A percentile compares a stretch with the other conserved stretches of the same genome.
Conservation (phyloP, 2,888 invertebrate species). For the Auanema freiburgensis region DNA sequence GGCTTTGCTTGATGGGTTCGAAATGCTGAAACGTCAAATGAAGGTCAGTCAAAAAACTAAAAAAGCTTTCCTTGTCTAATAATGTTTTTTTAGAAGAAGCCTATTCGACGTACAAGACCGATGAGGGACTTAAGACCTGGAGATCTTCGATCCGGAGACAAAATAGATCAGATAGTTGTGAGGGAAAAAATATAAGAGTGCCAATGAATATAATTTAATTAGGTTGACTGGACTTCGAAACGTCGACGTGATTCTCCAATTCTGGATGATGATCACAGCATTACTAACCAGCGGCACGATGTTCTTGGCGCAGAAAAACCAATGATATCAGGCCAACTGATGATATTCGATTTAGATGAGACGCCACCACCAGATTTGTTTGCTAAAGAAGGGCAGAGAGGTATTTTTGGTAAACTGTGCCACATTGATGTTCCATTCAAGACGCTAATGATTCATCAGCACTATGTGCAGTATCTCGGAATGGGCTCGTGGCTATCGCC, state of each 20-base stretch:
- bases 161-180: conserved; percentile 46
- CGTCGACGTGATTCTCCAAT: conserved; percentile 46
- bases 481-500: conserved; percentile 43
- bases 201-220: background rate
- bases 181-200: background rate
- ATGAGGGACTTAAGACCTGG: conserved; percentile 18
- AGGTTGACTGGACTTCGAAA: conserved; percentile 57
- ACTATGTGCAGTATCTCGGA: conserved; percentile 45
- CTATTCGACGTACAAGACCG: background rate
- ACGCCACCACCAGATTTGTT: conserved; percentile 47
- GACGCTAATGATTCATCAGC: background rate
- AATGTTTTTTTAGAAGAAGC: background rate
- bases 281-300: conserved; percentile 1
- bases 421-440: background rate
- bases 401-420: too few relatives aligned
- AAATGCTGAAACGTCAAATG: conserved; percentile 48
- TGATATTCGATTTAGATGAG: conserved; percentile 64
- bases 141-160: conserved; percentile 37
- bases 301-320: conserved; percentile 24
- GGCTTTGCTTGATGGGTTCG: conserved; percentile 54
- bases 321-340: conserved; percentile 61
- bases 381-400: too few relatives aligned
- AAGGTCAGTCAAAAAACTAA: conserved; percentile 25
- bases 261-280: conserved; percentile 14
- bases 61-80: background rate